Evolutionary conservation across 2,888 invertebrate species (phyloP), one percentile per base, ranked within the genome.

Genomic region (Baronia brevicornis): DNA sequence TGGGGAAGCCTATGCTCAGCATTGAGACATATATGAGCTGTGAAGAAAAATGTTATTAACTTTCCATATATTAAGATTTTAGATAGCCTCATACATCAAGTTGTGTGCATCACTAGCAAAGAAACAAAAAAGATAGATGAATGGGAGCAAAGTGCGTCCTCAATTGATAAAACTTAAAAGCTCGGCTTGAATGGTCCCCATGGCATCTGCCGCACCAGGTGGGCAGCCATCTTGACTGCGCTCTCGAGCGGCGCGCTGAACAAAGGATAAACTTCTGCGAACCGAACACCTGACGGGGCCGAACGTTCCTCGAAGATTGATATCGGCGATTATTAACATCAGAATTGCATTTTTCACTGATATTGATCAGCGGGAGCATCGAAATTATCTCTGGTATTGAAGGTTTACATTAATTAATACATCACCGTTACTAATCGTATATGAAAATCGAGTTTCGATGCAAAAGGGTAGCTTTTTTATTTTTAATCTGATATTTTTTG

Each of bases 141-240:
- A 79, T 75, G 70, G 60, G 44, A 55, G 51, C 53, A 53, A 51
- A 56, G 58, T 54, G 58, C 54, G 57, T 53, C 52, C 51, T 59
- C 73, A 62, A 79, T 79, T 80, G 75, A 80, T 79, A 75, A 78
- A 75, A 68, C 69, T 74, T 61, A 47, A 48, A 47, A 65, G 65
- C 52, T 49, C 45, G 43, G 47, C 45, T 54, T 74, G 71, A 80
- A 79, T 80, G 75, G 65, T 50, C 35, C 38, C 40, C 48, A 46
- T 48, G 42, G 49, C 74, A 75, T 72, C 74, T 74, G 73, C 57
- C 60, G 38, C 46, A 69, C 69, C 80, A 79, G 78, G 79, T 80
- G 79, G 39, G 56, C 24, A 23, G 38, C 41, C 46, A 39, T 42
- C 38, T 40, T 43, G 33, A 41, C 59, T 55, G 50, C 58, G n/a